Evolutionary conservation across 92 coral and sea anemone species (phyloP).

Genomic region (Isaurus tuberculatus): DNA sequence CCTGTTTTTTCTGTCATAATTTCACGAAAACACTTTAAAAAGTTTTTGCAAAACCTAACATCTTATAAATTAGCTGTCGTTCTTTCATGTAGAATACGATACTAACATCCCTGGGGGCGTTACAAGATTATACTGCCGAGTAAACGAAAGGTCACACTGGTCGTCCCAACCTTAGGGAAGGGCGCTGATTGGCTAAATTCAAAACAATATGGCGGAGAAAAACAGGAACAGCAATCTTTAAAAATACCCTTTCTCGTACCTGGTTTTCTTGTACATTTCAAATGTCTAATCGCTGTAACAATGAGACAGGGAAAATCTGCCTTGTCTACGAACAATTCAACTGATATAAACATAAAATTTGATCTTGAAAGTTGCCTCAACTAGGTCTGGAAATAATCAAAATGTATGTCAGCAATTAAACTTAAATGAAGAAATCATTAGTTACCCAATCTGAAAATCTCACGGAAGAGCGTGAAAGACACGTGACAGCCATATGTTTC

Average conservation of each 20-base stretch:
- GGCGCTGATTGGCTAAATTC: constrained; percentile 37
- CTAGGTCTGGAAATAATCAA: constrained; percentile 31
- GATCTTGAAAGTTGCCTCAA: not conserved
- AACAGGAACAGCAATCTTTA: constrained; percentile 15
- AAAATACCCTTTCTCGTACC: constrained; percentile 23
- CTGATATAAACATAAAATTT: not conserved
- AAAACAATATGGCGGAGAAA: constrained; percentile 9
- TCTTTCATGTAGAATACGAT: constrained; percentile 44
- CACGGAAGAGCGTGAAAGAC: constrained; percentile 37
- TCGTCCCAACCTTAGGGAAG: constrained; percentile 28
- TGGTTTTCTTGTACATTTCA: not conserved
- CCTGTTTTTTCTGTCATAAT: not conserved
- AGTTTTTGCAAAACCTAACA: not conserved
- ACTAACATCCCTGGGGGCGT: constrained; percentile 41
- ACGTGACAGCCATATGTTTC: constrained; percentile 31
- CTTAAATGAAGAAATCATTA: constrained; percentile 42
- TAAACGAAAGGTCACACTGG: constrained; percentile 47
- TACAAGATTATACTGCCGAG: constrained; percentile 40
- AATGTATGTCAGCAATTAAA: constrained; percentile 49
- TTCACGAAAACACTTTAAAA: not conserved
- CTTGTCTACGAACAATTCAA: not conserved
- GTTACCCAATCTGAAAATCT: constrained; percentile 26
- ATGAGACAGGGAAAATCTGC: not conserved
- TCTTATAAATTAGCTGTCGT: not conserved
- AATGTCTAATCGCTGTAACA: not conserved